Percentiles rank a stretch among this genome's conserved stretches.
Conservation (phyloP, 2,113 vertebrate genomes). For the Colinus virginianus region DNA sequence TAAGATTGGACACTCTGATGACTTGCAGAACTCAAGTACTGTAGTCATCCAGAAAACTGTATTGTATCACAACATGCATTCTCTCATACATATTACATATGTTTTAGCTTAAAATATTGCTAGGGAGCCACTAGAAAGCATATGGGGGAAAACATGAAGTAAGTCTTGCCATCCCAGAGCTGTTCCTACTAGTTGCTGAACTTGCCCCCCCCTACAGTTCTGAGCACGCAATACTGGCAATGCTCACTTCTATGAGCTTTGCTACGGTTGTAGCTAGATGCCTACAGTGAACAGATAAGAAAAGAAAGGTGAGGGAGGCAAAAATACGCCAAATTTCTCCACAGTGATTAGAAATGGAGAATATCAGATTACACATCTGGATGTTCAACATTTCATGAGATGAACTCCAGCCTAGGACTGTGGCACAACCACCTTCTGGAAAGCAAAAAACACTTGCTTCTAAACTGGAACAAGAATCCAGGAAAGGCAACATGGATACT, state of each 20-base stretch:
- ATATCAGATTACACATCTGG: background rate
- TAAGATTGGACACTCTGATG: background rate
- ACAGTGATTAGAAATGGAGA: background rate
- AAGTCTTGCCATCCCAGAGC: background rate
- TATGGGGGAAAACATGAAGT: background rate
- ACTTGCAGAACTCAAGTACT: background rate
- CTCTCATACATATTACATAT: background rate
- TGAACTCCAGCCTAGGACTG: background rate
- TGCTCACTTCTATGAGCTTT: background rate
- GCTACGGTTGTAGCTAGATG: background rate
- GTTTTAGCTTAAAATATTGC: constrained; percentile 19
- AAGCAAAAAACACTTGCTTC: background rate
- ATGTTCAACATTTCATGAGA: background rate
- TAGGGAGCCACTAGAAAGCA: background rate
- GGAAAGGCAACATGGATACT: background rate
- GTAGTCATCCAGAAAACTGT: background rate
- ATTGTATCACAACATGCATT: background rate
- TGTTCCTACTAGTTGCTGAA: background rate
- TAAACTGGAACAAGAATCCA: background rate
- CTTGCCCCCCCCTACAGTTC: background rate
- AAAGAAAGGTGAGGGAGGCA: background rate
- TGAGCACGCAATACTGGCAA: background rate
- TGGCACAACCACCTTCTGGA: background rate
- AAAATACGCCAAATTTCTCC: background rate
- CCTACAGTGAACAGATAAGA: background rate